Percentiles rank a stretch among this genome's conserved stretches.
Conservation (phyloP, 2,797 vertebrate species). For the Phoebastria nigripes region DNA sequence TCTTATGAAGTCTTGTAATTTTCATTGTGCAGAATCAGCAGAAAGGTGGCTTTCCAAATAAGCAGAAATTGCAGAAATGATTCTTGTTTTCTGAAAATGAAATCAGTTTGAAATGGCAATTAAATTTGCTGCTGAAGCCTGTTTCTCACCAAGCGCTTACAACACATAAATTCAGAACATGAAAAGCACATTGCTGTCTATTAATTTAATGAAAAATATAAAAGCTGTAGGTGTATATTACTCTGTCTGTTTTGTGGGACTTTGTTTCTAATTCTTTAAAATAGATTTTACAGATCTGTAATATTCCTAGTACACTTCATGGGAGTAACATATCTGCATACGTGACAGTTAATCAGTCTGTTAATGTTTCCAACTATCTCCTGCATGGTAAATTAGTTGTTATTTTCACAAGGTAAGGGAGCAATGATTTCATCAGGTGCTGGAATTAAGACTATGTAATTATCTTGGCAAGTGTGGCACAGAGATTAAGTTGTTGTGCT, state of each 20-base stretch:
- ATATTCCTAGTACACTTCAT: background rate
- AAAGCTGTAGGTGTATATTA: background rate
- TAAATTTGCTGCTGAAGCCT: background rate
- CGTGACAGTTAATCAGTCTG: background rate
- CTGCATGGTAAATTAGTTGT: background rate
- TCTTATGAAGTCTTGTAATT: background rate
- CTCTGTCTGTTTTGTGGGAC: background rate
- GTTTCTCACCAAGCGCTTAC: background rate
- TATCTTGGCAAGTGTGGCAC: background rate
- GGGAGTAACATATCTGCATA: background rate
- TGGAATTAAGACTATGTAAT: background rate
- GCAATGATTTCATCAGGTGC: background rate
- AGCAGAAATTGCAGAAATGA: background rate
- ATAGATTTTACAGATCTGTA: background rate
- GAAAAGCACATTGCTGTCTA: background rate
- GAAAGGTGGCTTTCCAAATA: background rate
- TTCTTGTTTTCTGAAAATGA: background rate
- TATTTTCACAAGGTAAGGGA: background rate
- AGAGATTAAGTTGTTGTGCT: background rate
- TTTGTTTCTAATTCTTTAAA: background rate
- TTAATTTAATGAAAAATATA: background rate
- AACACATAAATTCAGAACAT: fast-evolving
- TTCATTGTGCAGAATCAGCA: background rate
- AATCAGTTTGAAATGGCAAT: background rate
- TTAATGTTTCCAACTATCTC: background rate